Conservation (phyloP, 2,888 invertebrate species). For the Xanthia icteritia region DNA sequence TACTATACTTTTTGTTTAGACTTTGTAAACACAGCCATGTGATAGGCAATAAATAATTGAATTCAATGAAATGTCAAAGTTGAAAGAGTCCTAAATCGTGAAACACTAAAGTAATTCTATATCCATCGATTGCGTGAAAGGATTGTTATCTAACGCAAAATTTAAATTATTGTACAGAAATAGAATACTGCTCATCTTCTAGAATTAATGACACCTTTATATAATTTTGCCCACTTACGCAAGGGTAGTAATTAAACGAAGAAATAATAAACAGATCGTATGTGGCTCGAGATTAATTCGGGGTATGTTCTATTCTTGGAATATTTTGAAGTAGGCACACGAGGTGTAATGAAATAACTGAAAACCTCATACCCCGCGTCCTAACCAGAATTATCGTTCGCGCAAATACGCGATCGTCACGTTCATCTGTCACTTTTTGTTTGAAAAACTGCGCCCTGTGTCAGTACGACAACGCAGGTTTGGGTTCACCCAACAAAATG, state of each 20-base stretch:
- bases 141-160: not conserved
- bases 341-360: too few species aligned
- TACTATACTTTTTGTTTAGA: too few species aligned
- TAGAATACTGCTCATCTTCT: not conserved
- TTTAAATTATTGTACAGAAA: not conserved
- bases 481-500: too few species aligned
- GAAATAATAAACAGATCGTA: not conserved
- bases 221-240: too few species aligned
- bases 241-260: not conserved
- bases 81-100: not conserved
- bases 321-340: not conserved
- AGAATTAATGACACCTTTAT: not conserved
- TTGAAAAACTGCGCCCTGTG: too few species aligned
- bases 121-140: too few species aligned
- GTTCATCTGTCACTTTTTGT: too few species aligned
- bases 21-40: too few species aligned
- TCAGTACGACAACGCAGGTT: too few species aligned
- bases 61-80: not conserved
- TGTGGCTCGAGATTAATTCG: not conserved
- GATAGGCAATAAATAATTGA: not conserved
- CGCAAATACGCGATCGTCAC: too few species aligned
- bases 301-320: not conserved
- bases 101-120: not conserved
- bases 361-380: too few species aligned
- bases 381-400: too few species aligned